These are phyloP conservation scores for Meiosimyza platycephala DNA, from an alignment of 2,888 invertebrate genomes.

Conservation along the genomic window DNA sequence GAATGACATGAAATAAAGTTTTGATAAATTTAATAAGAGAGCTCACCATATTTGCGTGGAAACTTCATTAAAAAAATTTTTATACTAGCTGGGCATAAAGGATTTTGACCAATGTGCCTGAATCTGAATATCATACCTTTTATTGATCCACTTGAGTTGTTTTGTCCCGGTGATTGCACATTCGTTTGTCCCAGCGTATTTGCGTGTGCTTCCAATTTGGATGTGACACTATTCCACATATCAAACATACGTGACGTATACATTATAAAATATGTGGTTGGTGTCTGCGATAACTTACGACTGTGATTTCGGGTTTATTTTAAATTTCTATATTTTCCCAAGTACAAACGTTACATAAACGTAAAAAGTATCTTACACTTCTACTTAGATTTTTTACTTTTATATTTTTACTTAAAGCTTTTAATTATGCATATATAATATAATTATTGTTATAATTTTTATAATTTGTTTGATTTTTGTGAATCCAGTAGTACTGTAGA, in stretches of 20 bases:
- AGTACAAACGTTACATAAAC: too few species aligned
- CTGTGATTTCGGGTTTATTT: neutral
- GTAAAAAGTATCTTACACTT: too few species aligned
- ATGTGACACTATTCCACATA: constrained; percentile 69
- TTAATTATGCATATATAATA: neutral
- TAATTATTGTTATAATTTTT: neutral
- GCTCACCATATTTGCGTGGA: too few species aligned
- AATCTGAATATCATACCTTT: constrained; percentile 61
- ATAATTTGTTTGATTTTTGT: too few species aligned
- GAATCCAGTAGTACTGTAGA: constrained; percentile 25
- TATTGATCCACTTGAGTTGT: constrained; percentile 68
- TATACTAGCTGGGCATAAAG: neutral
- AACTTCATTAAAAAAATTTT: too few species aligned
- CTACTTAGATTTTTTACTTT: too few species aligned
- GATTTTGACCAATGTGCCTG: neutral
- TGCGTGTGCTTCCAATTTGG: constrained; percentile 68
- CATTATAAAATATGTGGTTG: constrained; percentile 59
- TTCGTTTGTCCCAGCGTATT: constrained; percentile 68
- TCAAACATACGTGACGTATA: constrained; percentile 69
- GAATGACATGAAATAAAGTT: too few species aligned
- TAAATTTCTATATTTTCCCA: too few species aligned
- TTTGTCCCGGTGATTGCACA: constrained; percentile 67
- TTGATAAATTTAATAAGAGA: too few species aligned
- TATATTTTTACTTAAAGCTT: constrained; percentile 1
- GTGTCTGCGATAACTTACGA: neutral